Evolutionary conservation across 2,888 invertebrate genomes (phyloP).

Genomic region (Scelioninae gen. 1): DNA sequence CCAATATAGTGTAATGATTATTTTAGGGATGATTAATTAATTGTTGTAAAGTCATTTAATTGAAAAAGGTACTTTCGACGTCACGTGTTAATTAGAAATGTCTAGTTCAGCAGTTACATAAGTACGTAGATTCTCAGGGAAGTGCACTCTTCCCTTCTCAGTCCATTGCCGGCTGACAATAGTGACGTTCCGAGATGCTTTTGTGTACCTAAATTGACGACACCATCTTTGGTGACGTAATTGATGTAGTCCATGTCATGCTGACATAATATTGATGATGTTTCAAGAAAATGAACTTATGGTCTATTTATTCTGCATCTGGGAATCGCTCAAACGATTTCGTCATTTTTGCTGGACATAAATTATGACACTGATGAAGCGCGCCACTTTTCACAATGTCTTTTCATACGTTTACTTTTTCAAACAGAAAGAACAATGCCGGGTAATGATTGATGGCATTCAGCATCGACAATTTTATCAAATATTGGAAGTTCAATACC

Average conservation of each 20-base stretch:
- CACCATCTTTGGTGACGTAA: slow-evolving; percentile 61
- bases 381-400: slow-evolving; percentile 52
- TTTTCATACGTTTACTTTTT: slow-evolving; percentile 37
- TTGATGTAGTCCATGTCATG: slow-evolving; percentile 63
- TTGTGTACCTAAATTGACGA: slow-evolving; percentile 63
- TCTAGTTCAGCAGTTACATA: slow-evolving; percentile 65
- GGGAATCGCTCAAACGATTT: slow-evolving; percentile 46
- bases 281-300: slow-evolving; percentile 61
- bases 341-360: slow-evolving; percentile 53
- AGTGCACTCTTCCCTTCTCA: slow-evolving; percentile 51
- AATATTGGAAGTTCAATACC: background rate
- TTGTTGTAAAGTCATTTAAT: slow-evolving; percentile 41
- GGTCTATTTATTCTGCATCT: slow-evolving; percentile 59
- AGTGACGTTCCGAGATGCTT: slow-evolving; percentile 55
- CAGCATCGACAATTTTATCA: background rate
- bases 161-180: slow-evolving; percentile 58
- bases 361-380: slow-evolving; percentile 58
- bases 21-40: slow-evolving; percentile 51
- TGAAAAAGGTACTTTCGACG: slow-evolving; percentile 44
- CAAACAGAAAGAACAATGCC: slow-evolving; percentile 40
- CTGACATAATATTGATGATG: slow-evolving; percentile 65
- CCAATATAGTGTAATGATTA: slow-evolving; percentile 12
- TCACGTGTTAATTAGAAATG: slow-evolving; percentile 67
- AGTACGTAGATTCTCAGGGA: slow-evolving; percentile 57
- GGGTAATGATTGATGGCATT: slow-evolving; percentile 17